Evolutionary conservation across 2,888 invertebrate genomes (phyloP).

Genomic region (Trichogramma evanescens): DNA sequence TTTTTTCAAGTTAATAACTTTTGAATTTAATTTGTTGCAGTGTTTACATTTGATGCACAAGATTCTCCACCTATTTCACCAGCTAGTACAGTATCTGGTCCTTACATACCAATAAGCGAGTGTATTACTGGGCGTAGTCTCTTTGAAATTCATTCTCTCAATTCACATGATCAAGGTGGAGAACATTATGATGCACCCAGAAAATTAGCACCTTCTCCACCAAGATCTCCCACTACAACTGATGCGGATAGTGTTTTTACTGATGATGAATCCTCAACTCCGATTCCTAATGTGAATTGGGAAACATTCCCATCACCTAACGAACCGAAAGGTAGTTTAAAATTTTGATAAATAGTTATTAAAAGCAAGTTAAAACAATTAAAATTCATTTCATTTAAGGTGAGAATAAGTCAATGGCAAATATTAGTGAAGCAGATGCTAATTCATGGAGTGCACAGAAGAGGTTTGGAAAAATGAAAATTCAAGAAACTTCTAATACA

Average conservation of each 20-base stretch:
- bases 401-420: slow-evolving; percentile 52
- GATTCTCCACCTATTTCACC: slow-evolving; percentile 61
- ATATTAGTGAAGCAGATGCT: slow-evolving; percentile 54
- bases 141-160: slow-evolving; percentile 42
- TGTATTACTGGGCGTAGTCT: slow-evolving; percentile 75
- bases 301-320: slow-evolving; percentile 44
- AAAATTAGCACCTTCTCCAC: slow-evolving; percentile 39
- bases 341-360: background rate
- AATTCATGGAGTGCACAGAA: slow-evolving; percentile 53
- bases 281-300: slow-evolving; percentile 50
- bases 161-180: slow-evolving; percentile 37
- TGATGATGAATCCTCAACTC: slow-evolving; percentile 55
- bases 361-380: background rate
- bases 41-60: slow-evolving; percentile 43
- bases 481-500: slow-evolving; percentile 34
- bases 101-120: slow-evolving; percentile 88
- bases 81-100: slow-evolving; percentile 61
- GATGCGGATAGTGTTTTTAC: slow-evolving; percentile 64
- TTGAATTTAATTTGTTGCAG: slow-evolving; percentile 24
- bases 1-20: slow-evolving; percentile 8
- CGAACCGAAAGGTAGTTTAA: background rate
- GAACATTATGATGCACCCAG: slow-evolving; percentile 41
- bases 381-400: slow-evolving; percentile 21
- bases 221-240: slow-evolving; percentile 54
- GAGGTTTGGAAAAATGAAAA: slow-evolving; percentile 51